Evolutionary conservation across 2,113 vertebrate genomes (phyloP).

Genomic region (Machaerirhynchus nigripectus): DNA sequence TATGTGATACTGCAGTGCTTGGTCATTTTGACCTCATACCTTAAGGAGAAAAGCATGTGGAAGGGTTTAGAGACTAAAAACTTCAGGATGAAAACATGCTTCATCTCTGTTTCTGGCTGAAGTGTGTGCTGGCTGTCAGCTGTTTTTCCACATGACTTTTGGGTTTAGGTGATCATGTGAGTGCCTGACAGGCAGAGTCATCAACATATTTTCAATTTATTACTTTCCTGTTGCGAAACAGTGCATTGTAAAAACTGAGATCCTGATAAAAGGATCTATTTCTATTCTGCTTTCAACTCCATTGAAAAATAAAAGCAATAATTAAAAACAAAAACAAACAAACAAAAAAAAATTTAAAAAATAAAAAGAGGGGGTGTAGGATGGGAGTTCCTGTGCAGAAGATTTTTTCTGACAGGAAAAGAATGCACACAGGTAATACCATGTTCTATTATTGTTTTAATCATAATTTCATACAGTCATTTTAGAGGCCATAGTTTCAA

Average conservation of each 20-base stretch:
- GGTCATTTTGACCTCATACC: neutral
- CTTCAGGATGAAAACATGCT: neutral
- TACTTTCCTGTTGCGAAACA: neutral
- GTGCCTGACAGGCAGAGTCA: neutral
- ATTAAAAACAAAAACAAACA: neutral
- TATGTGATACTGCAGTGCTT: neutral
- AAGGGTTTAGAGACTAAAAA: neutral
- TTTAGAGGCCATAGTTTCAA: neutral
- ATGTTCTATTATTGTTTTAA: neutral
- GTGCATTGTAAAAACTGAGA: neutral
- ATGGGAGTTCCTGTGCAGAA: neutral
- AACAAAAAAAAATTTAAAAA: no score
- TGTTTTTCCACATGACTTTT: neutral
- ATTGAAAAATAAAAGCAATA: neutral
- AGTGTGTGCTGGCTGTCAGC: neutral
- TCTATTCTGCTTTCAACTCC: neutral
- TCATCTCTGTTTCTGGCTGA: neutral
- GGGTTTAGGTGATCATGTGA: neutral
- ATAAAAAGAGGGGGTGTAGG: accelerated
- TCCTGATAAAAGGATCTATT: accelerated
- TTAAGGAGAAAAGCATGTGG: neutral
- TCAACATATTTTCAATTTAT: neutral
- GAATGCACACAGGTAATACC: neutral
- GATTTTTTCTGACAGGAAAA: neutral
- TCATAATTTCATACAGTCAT: neutral